Base-by-base conservation (phyloP, 2,113 vertebrate genomes). In the Tachysurus vachellii region DNA sequence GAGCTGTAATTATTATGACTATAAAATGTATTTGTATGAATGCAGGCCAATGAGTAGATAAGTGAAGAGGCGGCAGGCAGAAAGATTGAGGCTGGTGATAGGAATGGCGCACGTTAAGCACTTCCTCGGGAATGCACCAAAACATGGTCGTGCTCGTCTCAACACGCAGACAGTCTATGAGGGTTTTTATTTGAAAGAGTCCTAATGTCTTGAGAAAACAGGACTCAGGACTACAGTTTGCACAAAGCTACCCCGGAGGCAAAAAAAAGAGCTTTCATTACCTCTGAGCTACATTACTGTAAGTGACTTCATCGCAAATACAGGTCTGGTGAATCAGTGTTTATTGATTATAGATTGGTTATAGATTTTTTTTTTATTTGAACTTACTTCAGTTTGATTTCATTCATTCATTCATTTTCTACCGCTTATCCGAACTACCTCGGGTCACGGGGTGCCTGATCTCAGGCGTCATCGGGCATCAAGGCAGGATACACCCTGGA, bases 141-240 rank as follows among this genome's bases (percentile, higher is more conserved):
- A 50, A 80, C 59, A 83, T 23, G 80, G 57, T 23, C 44, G 44
- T 31, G 81, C 88, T 85, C 3, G 88, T 89, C 83, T 82, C 53
- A 70, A 87, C 86, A 12, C 31, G 83, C 42, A 62, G 14, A 21
- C 10, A 21, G 53, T 57, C 53, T 26, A 36, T 12, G 44, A 11
- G 16, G 23, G 84, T 23, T 36, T 28, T 36, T 17, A 12, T 1
- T 2, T 26, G 42, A 75, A 54, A 17, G 54, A 57, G 8, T 14
- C 50, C 31, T 26, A 56, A 79, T 17, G n/a, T 31, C 50, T 56
- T 59, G 17, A 56, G 0, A 21, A 59, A 59, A 80, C 54, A 80
- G 1, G 47, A 31, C 23, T 53, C 2, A 76, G 13, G 50, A 53
- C 75, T n/a, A n/a, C 12, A 54, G 76, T 56, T 17, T 57, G 28